phyloP scores from a whole-genome alignment of 2,113 vertebrate genomes.

The Spea multiplicata region DNA sequence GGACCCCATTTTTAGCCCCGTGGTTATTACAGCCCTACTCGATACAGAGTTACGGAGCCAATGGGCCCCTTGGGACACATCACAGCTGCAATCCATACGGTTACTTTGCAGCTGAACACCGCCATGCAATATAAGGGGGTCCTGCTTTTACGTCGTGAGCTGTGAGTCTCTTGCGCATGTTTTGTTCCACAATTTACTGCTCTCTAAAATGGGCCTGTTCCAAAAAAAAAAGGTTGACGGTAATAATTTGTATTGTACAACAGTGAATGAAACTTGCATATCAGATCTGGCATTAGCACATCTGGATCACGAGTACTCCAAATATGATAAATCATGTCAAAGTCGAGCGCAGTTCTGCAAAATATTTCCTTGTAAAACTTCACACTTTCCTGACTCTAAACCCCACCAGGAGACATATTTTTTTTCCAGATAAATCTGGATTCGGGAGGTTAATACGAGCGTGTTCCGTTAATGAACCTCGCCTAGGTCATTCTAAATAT shows the following conservation, averaged over 20 bases:
- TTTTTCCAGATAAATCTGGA: constrained; percentile 4
- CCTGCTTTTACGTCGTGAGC: too few relatives aligned
- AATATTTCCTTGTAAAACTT: too few relatives aligned
- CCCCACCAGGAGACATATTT: too few relatives aligned
- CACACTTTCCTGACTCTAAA: too few relatives aligned
- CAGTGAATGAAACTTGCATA: background rate
- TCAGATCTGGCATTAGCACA: background rate
- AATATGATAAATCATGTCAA: background rate
- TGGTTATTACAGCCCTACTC: too few relatives aligned
- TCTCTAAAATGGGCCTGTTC: background rate
- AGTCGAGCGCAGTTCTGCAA: background rate
- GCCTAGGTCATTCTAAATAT: constrained; percentile 3
- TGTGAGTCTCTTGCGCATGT: too few relatives aligned
- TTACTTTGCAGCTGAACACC: too few relatives aligned
- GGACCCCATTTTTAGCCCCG: too few relatives aligned
- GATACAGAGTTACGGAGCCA: too few relatives aligned
- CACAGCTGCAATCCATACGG: too few relatives aligned
- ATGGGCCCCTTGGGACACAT: too few relatives aligned
- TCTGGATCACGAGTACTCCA: background rate
- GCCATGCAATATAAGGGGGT: too few relatives aligned
- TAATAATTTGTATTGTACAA: background rate
- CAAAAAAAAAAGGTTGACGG: background rate
- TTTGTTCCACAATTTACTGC: background rate
- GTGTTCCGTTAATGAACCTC: background rate
- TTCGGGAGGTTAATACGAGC: background rate